A percentile compares a stretch with the other conserved stretches of the same genome.
These are phyloP conservation scores for Crotalus viridis DNA, from an alignment of 2,113 vertebrate species.

Conservation along the genomic window DNA sequence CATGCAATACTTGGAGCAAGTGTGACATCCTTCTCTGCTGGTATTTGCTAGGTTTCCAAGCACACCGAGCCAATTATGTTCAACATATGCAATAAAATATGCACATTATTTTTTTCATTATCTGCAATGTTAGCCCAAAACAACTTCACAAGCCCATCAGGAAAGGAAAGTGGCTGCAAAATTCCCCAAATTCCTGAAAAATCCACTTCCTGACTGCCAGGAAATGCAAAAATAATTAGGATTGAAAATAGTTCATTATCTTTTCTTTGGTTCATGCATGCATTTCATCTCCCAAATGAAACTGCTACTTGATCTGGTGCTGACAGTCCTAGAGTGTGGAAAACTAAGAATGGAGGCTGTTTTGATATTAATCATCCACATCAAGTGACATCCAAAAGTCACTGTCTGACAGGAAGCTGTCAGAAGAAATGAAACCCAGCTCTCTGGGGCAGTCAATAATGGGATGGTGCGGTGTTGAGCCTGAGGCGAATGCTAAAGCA, in stretches of 20 bases:
- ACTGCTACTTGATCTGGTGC: neutral
- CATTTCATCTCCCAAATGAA: neutral
- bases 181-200: neutral
- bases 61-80: neutral
- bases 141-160: neutral
- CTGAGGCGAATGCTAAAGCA: conserved; percentile 10
- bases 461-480: neutral
- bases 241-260: neutral
- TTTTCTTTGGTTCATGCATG: neutral
- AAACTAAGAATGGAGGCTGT: neutral
- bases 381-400: neutral
- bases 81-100: neutral
- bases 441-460: neutral
- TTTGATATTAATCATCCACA: conserved; percentile 16
- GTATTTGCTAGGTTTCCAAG: neutral
- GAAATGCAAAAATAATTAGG: neutral
- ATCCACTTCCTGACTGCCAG: neutral
- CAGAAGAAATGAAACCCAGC: neutral
- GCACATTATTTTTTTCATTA: neutral
- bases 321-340: neutral
- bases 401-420: neutral
- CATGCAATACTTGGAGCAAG: neutral
- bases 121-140: neutral
- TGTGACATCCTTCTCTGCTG: neutral
- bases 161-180: neutral